These are phyloP conservation scores for Drosophila kanapiae DNA, from an alignment of 1,140 invertebrate genomes.

Conservation along the genomic window DNA sequence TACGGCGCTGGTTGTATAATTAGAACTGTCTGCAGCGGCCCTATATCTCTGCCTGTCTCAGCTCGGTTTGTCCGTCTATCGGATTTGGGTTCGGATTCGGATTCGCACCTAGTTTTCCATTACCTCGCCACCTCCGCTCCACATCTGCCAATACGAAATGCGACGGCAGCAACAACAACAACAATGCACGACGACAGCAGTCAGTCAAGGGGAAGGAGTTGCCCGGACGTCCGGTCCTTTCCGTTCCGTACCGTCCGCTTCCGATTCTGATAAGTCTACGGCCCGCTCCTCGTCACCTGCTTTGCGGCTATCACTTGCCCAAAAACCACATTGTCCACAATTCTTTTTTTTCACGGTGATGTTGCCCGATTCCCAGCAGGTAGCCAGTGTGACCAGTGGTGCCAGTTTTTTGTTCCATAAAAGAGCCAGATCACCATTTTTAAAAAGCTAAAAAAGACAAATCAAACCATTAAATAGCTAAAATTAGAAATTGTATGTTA, in stretches of 20 bases:
- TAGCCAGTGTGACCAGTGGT: slow-evolving; percentile 24
- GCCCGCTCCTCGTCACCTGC: slow-evolving; percentile 30
- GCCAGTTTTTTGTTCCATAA: neutral
- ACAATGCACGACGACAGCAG: slow-evolving; percentile 32
- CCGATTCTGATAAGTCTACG: slow-evolving; percentile 25
- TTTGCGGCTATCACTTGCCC: slow-evolving; percentile 39
- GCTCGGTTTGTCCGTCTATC: slow-evolving; percentile 44
- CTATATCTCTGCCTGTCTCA: slow-evolving; percentile 47
- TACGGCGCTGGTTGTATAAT: slow-evolving; percentile 76
- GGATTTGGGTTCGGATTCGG: slow-evolving; percentile 34
- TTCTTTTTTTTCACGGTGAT: slow-evolving; percentile 63
- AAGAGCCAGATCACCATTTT: neutral
- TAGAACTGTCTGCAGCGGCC: slow-evolving; percentile 61
- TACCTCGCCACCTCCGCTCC: slow-evolving; percentile 32
- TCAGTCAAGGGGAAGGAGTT: slow-evolving; percentile 22
- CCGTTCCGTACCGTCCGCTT: slow-evolving; percentile 3
- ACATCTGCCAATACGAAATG: slow-evolving; percentile 57
- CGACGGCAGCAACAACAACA: slow-evolving; percentile 64
- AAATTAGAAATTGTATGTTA: too few species aligned
- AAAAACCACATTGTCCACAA: slow-evolving; percentile 66
- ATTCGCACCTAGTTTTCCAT: slow-evolving; percentile 65
- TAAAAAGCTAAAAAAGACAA: neutral
- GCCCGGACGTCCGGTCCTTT: slow-evolving; percentile 9
- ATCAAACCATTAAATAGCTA: neutral
- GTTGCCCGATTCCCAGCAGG: slow-evolving; percentile 28